Base-by-base conservation (phyloP, 2,888 invertebrate species). In the Oscheius myriophilus region DNA sequence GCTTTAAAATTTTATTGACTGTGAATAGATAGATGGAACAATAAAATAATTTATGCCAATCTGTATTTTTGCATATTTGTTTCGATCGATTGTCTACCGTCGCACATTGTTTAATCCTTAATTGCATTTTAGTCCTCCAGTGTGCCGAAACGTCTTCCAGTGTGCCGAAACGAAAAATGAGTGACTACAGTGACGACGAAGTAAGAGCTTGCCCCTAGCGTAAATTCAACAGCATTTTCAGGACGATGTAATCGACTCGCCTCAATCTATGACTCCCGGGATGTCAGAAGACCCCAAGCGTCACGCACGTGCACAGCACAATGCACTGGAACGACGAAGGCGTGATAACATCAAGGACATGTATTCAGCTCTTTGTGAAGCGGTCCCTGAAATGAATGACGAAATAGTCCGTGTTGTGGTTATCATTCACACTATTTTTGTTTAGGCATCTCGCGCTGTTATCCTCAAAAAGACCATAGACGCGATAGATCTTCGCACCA, bases 331-430 rank as follows among this genome's bases (percentile, higher is more conserved):
- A 62, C 53, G 84, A 39, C 58, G 84, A 16, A 66, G 84, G n/a
- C 63, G 84, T 7, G 84, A 85, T 70, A 84, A 84, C 49, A 84
- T 84, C 55, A 85, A 84, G 69, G 83, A 84, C 62, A 81, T 82
- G 82, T 84, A 84, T 71, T 71, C 73, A 25, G 75, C 75, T 57
- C 66, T 84, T 51, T 75, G 79, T 57, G 82, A 84, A 42, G 79
- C 81, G 14, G 79, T 84, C 9, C 80, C 82, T 0, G 82, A 84
- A 53, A 74, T 79, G 57, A 75, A 72, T 42, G 76, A 77, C 45
- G 84, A 84, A 57, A 69, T 83, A 61, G 84, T 83, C 11, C 11
- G 45, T n/a, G 25, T n/a, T n/a, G 21, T 41, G 6, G 26, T 9
- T 25, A 45, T 1, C n/a, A 12, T 59, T 18, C 45, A 23, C 25